Conservation (phyloP, 2,888 invertebrate species). For the Unio pictorum region DNA sequence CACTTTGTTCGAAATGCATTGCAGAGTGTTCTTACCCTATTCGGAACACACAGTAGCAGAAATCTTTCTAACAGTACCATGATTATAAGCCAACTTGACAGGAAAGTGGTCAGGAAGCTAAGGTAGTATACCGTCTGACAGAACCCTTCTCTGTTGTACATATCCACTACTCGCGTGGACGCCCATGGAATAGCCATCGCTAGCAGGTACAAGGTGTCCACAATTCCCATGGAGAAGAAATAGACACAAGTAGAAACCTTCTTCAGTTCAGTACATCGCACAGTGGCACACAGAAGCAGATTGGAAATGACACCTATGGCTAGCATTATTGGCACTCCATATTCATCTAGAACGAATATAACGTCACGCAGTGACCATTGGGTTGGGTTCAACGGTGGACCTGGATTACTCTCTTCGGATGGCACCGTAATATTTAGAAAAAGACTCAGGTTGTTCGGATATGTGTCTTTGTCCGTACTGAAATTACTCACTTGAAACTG, state of each 20-base stretch:
- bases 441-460: no score
- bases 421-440: no score
- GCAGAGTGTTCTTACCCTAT: conserved; percentile 21
- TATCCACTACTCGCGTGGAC: conserved; percentile 30
- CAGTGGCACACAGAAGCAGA: conserved; percentile 19
- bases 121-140: conserved; percentile 43
- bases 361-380: conserved; percentile 3
- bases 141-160: conserved; percentile 42
- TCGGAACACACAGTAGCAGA: conserved; percentile 18
- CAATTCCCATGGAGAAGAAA: conserved; percentile 34
- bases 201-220: conserved; percentile 35
- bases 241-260: conserved; percentile 34
- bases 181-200: conserved; percentile 42
- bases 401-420: no score
- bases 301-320: conserved; percentile 37
- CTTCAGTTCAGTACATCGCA: conserved; percentile 35
- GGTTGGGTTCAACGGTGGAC: no score
- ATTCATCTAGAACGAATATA: conserved; percentile 28
- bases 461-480: no score
- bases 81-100: conserved; percentile 40
- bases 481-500: no score
- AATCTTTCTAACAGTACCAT: conserved; percentile 34
- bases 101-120: conserved; percentile 38
- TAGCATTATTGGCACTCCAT: conserved; percentile 29
- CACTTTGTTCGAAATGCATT: conserved; percentile 42